Evolutionary conservation across 2,888 invertebrate genomes (phyloP), one percentile per base, ranked within the genome.

Genomic region (Watsonalla binaria): DNA sequence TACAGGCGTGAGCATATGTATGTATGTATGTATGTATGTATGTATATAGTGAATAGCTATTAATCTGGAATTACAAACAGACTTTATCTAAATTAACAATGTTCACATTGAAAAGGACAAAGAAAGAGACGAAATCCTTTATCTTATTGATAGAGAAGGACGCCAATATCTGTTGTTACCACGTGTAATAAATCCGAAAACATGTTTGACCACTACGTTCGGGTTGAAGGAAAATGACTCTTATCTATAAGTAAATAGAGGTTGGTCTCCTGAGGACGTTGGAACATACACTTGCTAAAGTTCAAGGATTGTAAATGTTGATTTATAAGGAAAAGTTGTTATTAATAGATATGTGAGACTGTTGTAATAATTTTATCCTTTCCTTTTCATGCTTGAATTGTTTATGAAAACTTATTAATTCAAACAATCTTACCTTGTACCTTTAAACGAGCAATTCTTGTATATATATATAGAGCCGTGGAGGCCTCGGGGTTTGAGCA

Each of bases 241-340:
- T 35, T 48, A 48, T 6, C 35, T 33, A 11, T 13, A 9, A 13
- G 6, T 6, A 11, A 13, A 35, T 48, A 35, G 47, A n/a, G 47
- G n/a, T n/a, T 34, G 11, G 35, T 35, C 34, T 7, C 11, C 6
- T 4, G 47, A 35, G 8, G 13, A 48, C 13, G 11, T 48, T 48
- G n/a, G 5, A 48, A 35, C 15, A 39, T 37, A 48, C 4, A 35
- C 15, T 15, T 49, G 37, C 49, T 37, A 37, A 49, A 49, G 49
- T 49, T 49, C 49, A 49, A 49, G 49, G 49, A 49, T 37, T 39
- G 14, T 49, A 37, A 49, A 49, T 49, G 49, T 49, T 14, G 49
- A 14, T 14, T 49, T 14, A 37, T 35, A 14, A 14, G 13, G 15
- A 49, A 39, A 49, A 34, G 35, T 49, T 9, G 15, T 15, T 6